Percentiles rank a stretch among this genome's conserved stretches.
phyloP scores from a whole-genome alignment of 2,888 invertebrate species.

The Erannis defoliaria region DNA sequence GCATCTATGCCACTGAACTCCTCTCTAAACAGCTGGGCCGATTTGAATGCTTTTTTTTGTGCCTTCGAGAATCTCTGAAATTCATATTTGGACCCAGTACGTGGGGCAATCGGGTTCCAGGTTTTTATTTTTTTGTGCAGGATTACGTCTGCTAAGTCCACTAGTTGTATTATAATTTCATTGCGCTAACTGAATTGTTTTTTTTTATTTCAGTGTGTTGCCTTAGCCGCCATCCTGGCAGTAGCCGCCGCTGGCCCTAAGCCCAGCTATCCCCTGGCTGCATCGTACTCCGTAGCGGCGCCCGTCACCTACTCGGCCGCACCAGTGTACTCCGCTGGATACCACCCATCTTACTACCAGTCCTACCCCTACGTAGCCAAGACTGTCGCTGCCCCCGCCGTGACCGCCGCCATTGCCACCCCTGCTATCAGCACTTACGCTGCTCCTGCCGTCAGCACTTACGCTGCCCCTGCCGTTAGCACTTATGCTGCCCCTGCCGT shows the following conservation, averaged over 20 bases:
- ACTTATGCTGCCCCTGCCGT: background rate
- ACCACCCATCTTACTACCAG: background rate
- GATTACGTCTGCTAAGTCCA: too few species aligned
- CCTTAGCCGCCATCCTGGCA: conserved; percentile 36
- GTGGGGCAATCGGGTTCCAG: too few species aligned
- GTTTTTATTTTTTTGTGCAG: too few species aligned
- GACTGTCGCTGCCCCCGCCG: conserved; percentile 14
- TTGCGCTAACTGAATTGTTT: background rate
- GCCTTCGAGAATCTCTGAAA: too few species aligned
- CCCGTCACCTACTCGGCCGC: conserved; percentile 9
- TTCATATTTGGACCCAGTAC: too few species aligned
- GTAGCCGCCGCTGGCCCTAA: conserved; percentile 36
- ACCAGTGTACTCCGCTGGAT: conserved; percentile 14
- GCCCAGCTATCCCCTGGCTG: conserved; percentile 30
- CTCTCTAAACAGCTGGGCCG: too few species aligned
- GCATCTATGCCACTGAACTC: too few species aligned
- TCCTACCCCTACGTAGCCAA: conserved; percentile 21
- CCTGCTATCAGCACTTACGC: background rate
- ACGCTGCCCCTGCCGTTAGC: background rate
- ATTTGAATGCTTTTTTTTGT: too few species aligned
- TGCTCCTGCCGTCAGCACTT: background rate
- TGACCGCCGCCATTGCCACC: background rate
- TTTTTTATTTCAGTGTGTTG: conserved; percentile 13
- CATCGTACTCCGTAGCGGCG: conserved; percentile 18
- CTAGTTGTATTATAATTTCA: too few species aligned